Percentiles rank a stretch among this genome's conserved stretches.
These are phyloP conservation scores for Neodiprion lecontei DNA, from an alignment of 1,140 invertebrate species.

Conservation along the genomic window DNA sequence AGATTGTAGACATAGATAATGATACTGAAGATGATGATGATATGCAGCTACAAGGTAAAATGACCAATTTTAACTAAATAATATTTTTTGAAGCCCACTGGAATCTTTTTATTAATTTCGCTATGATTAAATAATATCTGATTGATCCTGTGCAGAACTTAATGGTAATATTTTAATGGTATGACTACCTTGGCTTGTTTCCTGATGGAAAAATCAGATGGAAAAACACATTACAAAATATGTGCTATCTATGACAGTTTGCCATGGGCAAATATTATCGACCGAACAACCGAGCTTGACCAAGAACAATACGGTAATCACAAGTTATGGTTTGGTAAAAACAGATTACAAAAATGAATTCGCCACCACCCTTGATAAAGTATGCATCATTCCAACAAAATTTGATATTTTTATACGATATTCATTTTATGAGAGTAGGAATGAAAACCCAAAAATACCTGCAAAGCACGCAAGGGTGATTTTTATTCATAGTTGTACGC, in stretches of 20 bases:
- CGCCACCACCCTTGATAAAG: constrained; percentile 30
- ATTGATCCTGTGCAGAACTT: constrained; percentile 29
- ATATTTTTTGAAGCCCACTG: constrained; percentile 7
- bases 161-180: constrained; percentile 84
- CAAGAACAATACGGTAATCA: constrained; percentile 74
- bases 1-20: constrained; percentile 48
- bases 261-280: constrained; percentile 83
- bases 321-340: constrained; percentile 74
- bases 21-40: constrained; percentile 39
- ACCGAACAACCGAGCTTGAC: constrained; percentile 68
- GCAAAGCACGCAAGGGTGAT: neutral
- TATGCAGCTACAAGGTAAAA: constrained; percentile 36
- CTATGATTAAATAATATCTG: neutral
- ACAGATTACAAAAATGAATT: constrained; percentile 60
- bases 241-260: constrained; percentile 72
- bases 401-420: neutral
- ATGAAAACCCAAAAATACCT: neutral
- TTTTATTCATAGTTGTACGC: constrained; percentile 19
- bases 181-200: constrained; percentile 83
- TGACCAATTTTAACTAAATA: constrained; percentile 46
- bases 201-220: constrained; percentile 90
- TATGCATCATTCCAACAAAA: constrained; percentile 23
- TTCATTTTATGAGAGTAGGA: neutral
- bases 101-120: constrained; percentile 1
- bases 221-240: constrained; percentile 67